These are phyloP conservation scores for Torymus tubicola DNA, from an alignment of 2,888 invertebrate genomes.

Conservation along the genomic window DNA sequence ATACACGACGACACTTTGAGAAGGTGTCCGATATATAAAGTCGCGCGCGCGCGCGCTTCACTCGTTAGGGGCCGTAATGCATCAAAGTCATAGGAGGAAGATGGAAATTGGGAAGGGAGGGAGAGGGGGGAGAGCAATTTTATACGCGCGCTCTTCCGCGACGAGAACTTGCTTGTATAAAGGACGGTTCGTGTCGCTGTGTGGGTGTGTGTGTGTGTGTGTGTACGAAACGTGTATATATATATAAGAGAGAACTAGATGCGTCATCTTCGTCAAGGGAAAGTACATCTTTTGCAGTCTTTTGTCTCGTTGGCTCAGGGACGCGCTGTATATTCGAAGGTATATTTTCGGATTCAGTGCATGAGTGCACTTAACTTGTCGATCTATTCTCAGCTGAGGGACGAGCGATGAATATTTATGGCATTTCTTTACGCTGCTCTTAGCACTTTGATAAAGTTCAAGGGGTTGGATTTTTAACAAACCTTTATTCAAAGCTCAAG, in stretches of 20 bases:
- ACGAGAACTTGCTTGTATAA: constrained; percentile 29
- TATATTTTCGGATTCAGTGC: constrained; percentile 23
- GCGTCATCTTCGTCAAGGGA: constrained; percentile 18
- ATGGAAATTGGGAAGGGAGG: background rate
- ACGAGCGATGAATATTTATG: background rate
- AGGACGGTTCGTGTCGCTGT: background rate
- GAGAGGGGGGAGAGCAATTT: background rate
- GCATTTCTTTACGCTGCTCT: background rate
- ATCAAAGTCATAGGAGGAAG: constrained; percentile 3
- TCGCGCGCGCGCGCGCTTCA: too few species aligned
- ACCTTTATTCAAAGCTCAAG: too few species aligned
- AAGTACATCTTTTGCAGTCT: background rate
- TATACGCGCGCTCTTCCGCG: constrained; percentile 30
- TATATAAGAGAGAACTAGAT: background rate
- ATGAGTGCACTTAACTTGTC: constrained; percentile 29
- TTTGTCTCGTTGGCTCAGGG: background rate
- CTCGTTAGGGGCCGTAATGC: background rate
- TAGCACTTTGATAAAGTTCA: background rate
- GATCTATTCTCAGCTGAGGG: background rate
- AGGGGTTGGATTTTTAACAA: background rate
- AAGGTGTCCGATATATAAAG: too few species aligned
- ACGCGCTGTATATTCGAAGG: too few species aligned
- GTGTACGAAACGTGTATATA: too few species aligned
- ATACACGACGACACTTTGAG: background rate
- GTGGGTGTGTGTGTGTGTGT: too few species aligned